phyloP scores from a whole-genome alignment of 1,140 invertebrate genomes.

The Bombyx mandarina region DNA sequence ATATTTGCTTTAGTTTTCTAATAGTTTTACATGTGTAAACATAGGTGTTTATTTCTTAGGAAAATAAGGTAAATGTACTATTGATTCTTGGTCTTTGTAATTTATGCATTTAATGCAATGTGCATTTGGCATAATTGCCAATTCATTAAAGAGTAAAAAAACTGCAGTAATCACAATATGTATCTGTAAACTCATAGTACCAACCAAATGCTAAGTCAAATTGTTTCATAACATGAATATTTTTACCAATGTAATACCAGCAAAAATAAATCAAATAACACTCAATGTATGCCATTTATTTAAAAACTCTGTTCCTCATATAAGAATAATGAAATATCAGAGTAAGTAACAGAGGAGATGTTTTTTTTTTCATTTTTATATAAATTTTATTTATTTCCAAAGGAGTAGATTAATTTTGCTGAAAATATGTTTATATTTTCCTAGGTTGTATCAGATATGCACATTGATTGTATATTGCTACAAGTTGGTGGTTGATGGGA shows the following conservation, averaged over 20 bases:
- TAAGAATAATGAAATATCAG: no score
- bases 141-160: conserved; percentile 21
- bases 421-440: no score
- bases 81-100: conserved; percentile 26
- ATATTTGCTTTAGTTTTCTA: conserved; percentile 24
- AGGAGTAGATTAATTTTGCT: no score
- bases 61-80: conserved; percentile 61
- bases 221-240: conserved; percentile 67
- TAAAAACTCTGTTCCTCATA: no score
- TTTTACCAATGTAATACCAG: conserved; percentile 69
- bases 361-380: no score
- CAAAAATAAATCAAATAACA: conserved; percentile 68
- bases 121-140: conserved; percentile 23
- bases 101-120: conserved; percentile 29
- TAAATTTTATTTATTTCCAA: no score
- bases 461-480: no score
- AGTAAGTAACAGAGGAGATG: no score
- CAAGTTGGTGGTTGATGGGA: no score
- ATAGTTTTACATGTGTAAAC: conserved; percentile 46
- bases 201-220: conserved; percentile 67
- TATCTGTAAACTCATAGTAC: conserved; percentile 53
- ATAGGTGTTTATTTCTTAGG: conserved; percentile 59
- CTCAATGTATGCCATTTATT: conserved; percentile 11
- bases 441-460: no score
- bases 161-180: conserved; percentile 26